Percentiles rank a stretch among this genome's conserved stretches.
These are phyloP conservation scores for Aradus depressus DNA, from an alignment of 2,888 invertebrate genomes.

Conservation along the genomic window DNA sequence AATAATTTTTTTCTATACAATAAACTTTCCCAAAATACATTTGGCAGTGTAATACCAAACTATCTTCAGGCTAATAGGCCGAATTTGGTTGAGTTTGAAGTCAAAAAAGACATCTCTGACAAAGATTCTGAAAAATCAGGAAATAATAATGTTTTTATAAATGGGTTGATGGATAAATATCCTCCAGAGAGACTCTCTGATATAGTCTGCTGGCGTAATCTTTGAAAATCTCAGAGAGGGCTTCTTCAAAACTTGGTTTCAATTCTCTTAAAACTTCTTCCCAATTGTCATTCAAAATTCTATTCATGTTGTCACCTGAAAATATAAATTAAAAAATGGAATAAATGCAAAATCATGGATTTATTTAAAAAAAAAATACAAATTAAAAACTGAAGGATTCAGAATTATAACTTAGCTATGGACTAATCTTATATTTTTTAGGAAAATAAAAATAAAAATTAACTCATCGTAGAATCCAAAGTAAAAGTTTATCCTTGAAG, in stretches of 20 bases:
- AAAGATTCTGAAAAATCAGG: not conserved
- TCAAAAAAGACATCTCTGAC: not conserved
- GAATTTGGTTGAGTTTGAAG: too few species aligned
- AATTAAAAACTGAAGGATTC: too few species aligned
- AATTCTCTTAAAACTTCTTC: conserved; percentile 55
- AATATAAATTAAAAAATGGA: not conserved
- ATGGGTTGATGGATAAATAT: conserved; percentile 18
- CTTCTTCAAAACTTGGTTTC: conserved; percentile 51
- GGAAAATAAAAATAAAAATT: not conserved
- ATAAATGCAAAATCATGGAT: too few species aligned
- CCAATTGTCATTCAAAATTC: conserved; percentile 55
- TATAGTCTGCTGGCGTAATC: conserved; percentile 20
- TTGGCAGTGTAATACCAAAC: too few species aligned
- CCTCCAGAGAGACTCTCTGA: conserved; percentile 24
- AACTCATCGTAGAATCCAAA: too few species aligned
- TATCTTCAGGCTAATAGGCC: too few species aligned
- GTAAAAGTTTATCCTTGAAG: too few species aligned
- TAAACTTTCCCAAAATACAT: too few species aligned
- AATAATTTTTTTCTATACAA: too few species aligned
- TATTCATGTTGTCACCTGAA: conserved; percentile 48
- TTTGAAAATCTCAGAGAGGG: conserved; percentile 21
- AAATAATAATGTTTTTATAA: not conserved
- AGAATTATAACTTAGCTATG: too few species aligned
- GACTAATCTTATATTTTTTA: not conserved
- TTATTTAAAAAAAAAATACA: too few species aligned